phyloP scores from a whole-genome alignment of 2,888 invertebrate genomes.

The Orgyia antiqua region DNA sequence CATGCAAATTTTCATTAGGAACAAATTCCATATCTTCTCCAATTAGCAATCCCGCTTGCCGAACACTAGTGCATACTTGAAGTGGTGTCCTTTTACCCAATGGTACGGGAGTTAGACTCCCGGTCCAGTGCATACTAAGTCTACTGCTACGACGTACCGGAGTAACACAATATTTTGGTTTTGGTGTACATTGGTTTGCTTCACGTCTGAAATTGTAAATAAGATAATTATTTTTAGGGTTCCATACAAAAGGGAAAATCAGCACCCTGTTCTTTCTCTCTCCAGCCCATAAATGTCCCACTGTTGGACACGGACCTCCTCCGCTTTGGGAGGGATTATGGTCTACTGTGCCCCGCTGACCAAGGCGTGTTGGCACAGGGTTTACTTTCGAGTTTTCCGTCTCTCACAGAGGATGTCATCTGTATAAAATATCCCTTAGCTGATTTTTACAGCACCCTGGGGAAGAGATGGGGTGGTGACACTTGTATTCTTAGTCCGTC shows the following conservation, averaged over 20 bases:
- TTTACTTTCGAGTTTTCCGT: too few relatives aligned
- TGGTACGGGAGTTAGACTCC: not conserved
- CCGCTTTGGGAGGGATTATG: too few relatives aligned
- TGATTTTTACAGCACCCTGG: too few relatives aligned
- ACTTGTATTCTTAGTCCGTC: too few relatives aligned
- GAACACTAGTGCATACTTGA: constrained; percentile 23
- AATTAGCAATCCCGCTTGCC: constrained; percentile 3
- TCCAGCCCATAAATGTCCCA: too few relatives aligned
- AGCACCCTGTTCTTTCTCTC: not conserved
- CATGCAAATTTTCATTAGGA: constrained; percentile 34
- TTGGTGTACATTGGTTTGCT: constrained; percentile 20
- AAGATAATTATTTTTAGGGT: not conserved
- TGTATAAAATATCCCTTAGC: too few relatives aligned
- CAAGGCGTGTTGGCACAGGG: too few relatives aligned
- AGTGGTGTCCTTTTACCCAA: constrained; percentile 18
- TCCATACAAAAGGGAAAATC: too few relatives aligned
- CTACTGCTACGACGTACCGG: constrained; percentile 71
- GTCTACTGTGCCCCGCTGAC: too few relatives aligned
- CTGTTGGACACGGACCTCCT: too few relatives aligned
- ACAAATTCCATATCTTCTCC: constrained; percentile 32
- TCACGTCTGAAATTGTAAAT: constrained; percentile 28
- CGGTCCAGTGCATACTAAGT: constrained; percentile 22
- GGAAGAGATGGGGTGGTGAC: too few relatives aligned
- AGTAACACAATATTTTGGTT: constrained; percentile 52
- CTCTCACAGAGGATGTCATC: too few relatives aligned